Base-by-base conservation (phyloP, 2,888 invertebrate species). In the Lobophora halterata region DNA sequence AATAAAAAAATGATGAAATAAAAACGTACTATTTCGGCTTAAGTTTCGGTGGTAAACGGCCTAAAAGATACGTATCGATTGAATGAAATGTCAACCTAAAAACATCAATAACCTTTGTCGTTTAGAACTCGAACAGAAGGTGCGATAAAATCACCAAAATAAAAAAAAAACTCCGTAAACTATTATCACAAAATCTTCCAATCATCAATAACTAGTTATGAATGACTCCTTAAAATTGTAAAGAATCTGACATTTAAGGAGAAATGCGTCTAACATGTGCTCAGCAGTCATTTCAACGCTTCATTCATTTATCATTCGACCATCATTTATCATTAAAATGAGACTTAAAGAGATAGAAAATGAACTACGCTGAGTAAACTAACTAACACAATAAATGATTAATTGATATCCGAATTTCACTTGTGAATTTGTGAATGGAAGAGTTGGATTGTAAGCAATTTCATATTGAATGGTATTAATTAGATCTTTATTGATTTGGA, bases 271-370 rank as follows among this genome's bases (percentile, higher is more conserved):
- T 63, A 71, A 75, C 81, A 81, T 67, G 76, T 82, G 83, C 68
- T 65, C 61, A 57, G 55, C 59, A 63, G n/a, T 70, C 63, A 67
- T 85, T 85, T 85, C 86, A 83, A 75, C 86, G 68, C 71, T 55
- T 53, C 59, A 46, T 71, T 72, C 81, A 82, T 85, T 75, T 69
- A 86, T 86, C 83, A 83, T 69, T 54, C 45, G 67, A 18, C 10
- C 23, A 28, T 71, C 79, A 83, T 86, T 72, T 73, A 86, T 86
- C 86, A 85, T 74, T 67, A 49, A 74, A 87, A 87, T 83, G 82
- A 83, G 85, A 82, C 80, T 85, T 86, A 83, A 85, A 86, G 79
- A 77, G 81, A 85, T 78, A 82, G 80, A 86, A 86, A 82, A 87
- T 85, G 85, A 85, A 82, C 33, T 43, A 72, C 79, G 78, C 74